Evolutionary conservation across 1,140 invertebrate species (phyloP).

Genomic region (Dreissena rostriformis): DNA sequence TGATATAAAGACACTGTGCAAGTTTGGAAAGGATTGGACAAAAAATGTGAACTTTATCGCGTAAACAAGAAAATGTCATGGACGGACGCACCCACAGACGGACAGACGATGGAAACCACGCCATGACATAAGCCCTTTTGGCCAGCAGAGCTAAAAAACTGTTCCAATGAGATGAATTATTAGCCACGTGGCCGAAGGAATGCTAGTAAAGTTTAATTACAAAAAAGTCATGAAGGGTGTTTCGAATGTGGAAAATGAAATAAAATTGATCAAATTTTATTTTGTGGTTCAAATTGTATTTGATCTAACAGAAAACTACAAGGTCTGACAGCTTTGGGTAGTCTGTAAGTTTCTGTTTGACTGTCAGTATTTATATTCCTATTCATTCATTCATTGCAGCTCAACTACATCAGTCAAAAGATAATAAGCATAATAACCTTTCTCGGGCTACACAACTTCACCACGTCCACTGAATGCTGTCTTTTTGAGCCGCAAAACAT

Average conservation of each 20-base stretch:
- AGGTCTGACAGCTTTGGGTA: conserved; percentile 16
- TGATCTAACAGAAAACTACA: conserved; percentile 10
- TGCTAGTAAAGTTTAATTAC: neutral
- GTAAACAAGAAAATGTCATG: too few relatives aligned
- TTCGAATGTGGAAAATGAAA: conserved; percentile 10
- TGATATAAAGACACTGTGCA: too few relatives aligned
- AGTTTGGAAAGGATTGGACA: too few relatives aligned
- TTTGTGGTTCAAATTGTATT: neutral
- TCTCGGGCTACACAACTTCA: conserved; percentile 9
- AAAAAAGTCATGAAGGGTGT: conserved; percentile 7
- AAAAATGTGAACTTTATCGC: too few relatives aligned
- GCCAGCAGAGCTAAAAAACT: too few relatives aligned
- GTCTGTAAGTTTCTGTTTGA: conserved; percentile 4
- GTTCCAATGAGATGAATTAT: too few relatives aligned
- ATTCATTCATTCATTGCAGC: too few relatives aligned
- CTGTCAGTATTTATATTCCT: neutral
- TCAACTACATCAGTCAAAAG: neutral
- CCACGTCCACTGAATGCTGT: neutral
- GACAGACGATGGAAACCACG: too few relatives aligned
- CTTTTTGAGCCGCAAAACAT: neutral
- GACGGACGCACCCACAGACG: too few relatives aligned
- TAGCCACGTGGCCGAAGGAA: too few relatives aligned
- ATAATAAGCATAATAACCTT: conserved; percentile 10
- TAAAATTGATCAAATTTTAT: conserved; percentile 7
- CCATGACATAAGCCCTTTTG: too few relatives aligned